Base-by-base conservation (phyloP, 2,113 vertebrate species). In the Petroica traversi region DNA sequence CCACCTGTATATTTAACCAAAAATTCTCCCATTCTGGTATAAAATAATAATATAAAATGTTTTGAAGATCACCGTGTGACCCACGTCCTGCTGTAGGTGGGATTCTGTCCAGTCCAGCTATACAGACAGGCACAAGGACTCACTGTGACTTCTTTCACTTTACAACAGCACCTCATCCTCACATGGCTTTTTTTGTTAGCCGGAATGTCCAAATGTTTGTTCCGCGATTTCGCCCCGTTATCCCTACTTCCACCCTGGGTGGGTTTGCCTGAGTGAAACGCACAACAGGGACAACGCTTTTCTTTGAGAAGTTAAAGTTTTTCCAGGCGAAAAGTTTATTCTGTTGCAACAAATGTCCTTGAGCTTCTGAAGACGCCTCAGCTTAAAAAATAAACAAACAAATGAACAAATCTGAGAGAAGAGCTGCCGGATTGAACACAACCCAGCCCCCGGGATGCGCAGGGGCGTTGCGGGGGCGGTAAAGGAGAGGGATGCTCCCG, bases 301-400 rank as follows among this genome's bases (percentile, higher is more conserved):
- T 19, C 59, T 36, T 25, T 6, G 31, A 23, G 69, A n/a, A 34
- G 67, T n/a, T 19, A 6, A 20, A 61, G 48, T 19, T 71, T 31
- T 41, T 20, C 9, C 12, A 7, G 16, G 26, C 0, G n/a, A 45
- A 66, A 96, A 93, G 91, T 81, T 87, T 43, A 54, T 74, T 74
- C 46, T 22, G 38, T 46, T 43, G 80, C 93, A 71, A 92, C 43
- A 78, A 67, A 90, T 8, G 68, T 34, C 82, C 88, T 88, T 67
- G 72, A 67, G 18, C 2, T 77, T 7, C 12, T 1, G 34, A 64
- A 59, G 33, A 28, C 4, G 31, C 33, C 25, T 3, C 8, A 14
- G n/a, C 13, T 64, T 11, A 15, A 28, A 28, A 88, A 63, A 20
- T 0, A 25, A 41, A 46, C 15, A n/a, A 46, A 19, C 1, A 31